A percentile compares a stretch with the other conserved stretches of the same genome.
Conservation (phyloP, 2,888 invertebrate genomes). For the Cephus pygmeus region DNA sequence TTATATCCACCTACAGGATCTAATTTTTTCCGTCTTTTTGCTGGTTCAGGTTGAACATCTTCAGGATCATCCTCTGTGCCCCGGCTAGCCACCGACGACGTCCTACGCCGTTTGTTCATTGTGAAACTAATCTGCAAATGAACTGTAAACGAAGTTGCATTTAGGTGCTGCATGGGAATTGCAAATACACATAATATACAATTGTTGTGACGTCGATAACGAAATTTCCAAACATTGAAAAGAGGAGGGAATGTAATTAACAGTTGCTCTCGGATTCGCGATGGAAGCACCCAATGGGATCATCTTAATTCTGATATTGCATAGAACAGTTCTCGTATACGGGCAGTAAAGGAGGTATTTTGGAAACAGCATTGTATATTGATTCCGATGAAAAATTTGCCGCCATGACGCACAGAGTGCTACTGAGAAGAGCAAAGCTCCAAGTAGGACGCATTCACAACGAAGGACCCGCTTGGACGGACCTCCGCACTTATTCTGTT, state of each 20-base stretch:
- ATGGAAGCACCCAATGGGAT: neutral
- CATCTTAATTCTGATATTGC: neutral
- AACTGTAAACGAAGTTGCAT: neutral
- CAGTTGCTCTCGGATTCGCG: neutral
- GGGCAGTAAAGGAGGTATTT: neutral
- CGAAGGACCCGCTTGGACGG: neutral
- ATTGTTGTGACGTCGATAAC: neutral
- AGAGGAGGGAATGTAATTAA: neutral
- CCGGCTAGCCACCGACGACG: conserved; percentile 85
- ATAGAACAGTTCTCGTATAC: neutral
- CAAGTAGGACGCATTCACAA: neutral
- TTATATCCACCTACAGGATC: conserved; percentile 74
- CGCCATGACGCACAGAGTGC: neutral
- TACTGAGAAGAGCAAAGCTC: neutral
- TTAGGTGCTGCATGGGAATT: neutral
- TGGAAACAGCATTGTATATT: neutral
- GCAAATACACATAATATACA: neutral
- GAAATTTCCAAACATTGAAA: neutral
- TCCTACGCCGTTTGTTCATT: conserved; percentile 84
- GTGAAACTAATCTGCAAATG: conserved; percentile 37
- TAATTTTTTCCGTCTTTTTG: conserved; percentile 75
- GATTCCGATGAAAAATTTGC: neutral
- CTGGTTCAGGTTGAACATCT: conserved; percentile 70
- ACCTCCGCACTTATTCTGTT: neutral
- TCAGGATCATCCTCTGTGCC: conserved; percentile 79